A percentile compares a stretch with the other conserved stretches of the same genome.
phyloP scores from a whole-genome alignment of 2,888 invertebrate species.

The Notodonta ziczac region DNA sequence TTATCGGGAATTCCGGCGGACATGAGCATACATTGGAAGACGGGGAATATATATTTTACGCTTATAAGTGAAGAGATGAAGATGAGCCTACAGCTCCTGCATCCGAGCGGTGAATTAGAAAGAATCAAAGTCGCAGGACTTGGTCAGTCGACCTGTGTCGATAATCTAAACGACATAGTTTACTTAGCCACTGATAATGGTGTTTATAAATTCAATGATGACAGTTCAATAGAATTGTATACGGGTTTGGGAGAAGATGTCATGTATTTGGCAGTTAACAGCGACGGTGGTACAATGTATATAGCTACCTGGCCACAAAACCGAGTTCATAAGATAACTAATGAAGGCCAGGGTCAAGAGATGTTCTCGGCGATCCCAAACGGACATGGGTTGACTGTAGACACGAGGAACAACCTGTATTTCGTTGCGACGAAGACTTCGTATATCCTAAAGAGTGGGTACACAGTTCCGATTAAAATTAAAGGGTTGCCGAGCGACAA shows the following conservation, averaged over 20 bases:
- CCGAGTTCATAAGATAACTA: conserved; percentile 67
- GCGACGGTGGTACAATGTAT: conserved; percentile 65
- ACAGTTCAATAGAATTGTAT: conserved; percentile 61
- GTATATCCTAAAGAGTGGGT: conserved; percentile 63
- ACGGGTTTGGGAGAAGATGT: conserved; percentile 74
- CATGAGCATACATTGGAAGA: conserved; percentile 73
- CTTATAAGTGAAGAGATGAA: conserved; percentile 74
- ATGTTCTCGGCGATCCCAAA: conserved; percentile 66
- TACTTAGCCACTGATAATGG: conserved; percentile 79
- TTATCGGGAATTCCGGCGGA: conserved; percentile 74
- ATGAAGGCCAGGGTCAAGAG: conserved; percentile 66
- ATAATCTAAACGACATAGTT: conserved; percentile 77
- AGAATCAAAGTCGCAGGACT: conserved; percentile 69
- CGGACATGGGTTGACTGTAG: conserved; percentile 72
- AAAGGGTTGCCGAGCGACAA: conserved; percentile 68
- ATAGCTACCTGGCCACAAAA: conserved; percentile 80
- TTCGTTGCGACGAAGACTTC: conserved; percentile 73
- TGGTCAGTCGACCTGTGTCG: conserved; percentile 74
- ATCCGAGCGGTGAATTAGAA: conserved; percentile 61
- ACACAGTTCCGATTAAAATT: conserved; percentile 67
- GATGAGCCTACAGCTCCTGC: conserved; percentile 67
- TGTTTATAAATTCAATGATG: conserved; percentile 73
- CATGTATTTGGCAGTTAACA: conserved; percentile 70
- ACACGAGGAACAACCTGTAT: conserved; percentile 71
- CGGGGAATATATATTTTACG: conserved; percentile 70